These are phyloP conservation scores for Drosophila truncata DNA, from an alignment of 1,140 invertebrate species.

Conservation along the genomic window DNA sequence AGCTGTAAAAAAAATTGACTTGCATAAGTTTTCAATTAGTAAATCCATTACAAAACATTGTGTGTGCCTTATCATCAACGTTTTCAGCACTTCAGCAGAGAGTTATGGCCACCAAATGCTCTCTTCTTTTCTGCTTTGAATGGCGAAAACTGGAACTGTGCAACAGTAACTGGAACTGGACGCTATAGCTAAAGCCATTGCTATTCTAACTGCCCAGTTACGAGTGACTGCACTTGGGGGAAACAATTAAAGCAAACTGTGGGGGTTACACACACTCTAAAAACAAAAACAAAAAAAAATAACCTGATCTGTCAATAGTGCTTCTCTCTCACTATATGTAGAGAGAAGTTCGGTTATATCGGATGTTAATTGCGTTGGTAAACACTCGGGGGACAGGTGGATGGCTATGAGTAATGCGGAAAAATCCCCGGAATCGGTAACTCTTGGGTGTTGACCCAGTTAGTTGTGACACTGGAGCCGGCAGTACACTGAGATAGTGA, in stretches of 20 bases:
- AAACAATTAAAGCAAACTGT: conserved; percentile 60
- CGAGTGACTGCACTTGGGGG: conserved; percentile 68
- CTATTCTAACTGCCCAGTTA: conserved; percentile 56
- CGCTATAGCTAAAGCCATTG: background rate
- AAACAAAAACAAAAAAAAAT: conserved; percentile 20
- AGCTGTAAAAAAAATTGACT: conserved; percentile 2
- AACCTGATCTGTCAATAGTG: conserved; percentile 14
- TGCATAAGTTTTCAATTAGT: conserved; percentile 42
- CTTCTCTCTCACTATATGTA: conserved; percentile 13
- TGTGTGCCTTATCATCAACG: conserved; percentile 22
- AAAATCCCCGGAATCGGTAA: conserved; percentile 45
- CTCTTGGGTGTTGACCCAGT: conserved; percentile 39
- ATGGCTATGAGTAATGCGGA: conserved; percentile 67
- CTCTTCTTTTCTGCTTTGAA: conserved; percentile 33
- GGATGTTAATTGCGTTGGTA: conserved; percentile 68
- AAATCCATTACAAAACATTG: conserved; percentile 26
- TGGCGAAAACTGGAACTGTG: conserved; percentile 45
- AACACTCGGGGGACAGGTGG: conserved; percentile 45
- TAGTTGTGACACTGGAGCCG: too few relatives aligned
- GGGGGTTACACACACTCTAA: conserved; percentile 40
- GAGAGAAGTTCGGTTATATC: conserved; percentile 34
- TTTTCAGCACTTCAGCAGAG: background rate
- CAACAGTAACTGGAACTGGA: conserved; percentile 37
- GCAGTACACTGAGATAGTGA: background rate
- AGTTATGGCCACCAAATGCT: conserved; percentile 10